Base-by-base conservation (phyloP, 2,113 vertebrate genomes). In the Nothobranchius kuhntae region DNA sequence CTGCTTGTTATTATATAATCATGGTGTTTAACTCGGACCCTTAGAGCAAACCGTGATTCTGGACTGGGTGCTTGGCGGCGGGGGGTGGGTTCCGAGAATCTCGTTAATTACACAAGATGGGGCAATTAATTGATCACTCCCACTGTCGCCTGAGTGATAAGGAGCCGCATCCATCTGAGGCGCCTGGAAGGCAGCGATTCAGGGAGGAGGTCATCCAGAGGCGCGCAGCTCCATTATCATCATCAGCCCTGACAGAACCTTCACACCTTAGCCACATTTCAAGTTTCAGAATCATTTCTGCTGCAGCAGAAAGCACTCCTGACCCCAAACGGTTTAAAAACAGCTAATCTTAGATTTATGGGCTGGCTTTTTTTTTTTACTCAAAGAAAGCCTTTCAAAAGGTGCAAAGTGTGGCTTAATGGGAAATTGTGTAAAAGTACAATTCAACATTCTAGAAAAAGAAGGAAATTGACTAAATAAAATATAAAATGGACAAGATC, bases 71-170 rank as follows among this genome's bases (percentile, higher is more conserved):
- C 42, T 48, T 14, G 21, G 9, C 12, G 11, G 3, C 17, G 38
- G 66, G 11, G 70, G 50, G 21, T 21, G 21, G 12, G 13, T 44
- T 56, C 42, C 5, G 26, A 8, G 65, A 9, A 66, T 59, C 58
- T 77, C 59, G 67, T 90, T 91, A 90, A 91, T 92, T 90, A 88
- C 73, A 64, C 6, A 67, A 71, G 72, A 73, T 44, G 38, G 14
- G 59, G 73, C 87, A 91, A 89, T 92, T 85, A 86, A 91, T 88
- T 79, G 78, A 86, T 85, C 82, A 69, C 85, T 80, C 78, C 73
- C 71, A 48, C 82, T 84, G 83, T 79, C 54, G 78, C 61, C 57
- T 44, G 69, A 47, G 68, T 55, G 89, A 91, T 91, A 89, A 91
- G 83, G 69, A 63, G 65, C 65, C 11, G 40, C 75, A 71, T 78